Evolutionary conservation across 64 coral and sea anemone species (phyloP).

Genomic region (Astreopora myriophthalma): DNA sequence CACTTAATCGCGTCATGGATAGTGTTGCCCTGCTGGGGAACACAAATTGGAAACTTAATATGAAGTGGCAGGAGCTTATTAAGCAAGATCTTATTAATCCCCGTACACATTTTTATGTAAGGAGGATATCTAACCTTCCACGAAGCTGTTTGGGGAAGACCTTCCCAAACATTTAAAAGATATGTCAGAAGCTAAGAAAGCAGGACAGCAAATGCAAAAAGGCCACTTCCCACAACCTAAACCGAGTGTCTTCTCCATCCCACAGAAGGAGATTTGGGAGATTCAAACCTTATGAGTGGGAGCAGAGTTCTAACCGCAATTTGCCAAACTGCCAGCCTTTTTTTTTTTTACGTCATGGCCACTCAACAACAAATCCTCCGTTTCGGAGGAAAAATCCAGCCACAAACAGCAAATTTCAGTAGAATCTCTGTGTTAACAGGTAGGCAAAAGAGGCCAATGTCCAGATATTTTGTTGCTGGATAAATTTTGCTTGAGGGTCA

Average conservation of each 20-base stretch:
- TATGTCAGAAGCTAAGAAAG: too few relatives aligned
- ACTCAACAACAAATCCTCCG: not conserved
- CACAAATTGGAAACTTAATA: not conserved
- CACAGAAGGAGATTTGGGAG: not conserved
- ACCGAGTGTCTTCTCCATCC: not conserved
- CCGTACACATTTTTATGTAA: constrained; percentile 48
- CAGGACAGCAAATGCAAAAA: too few relatives aligned
- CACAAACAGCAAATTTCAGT: not conserved
- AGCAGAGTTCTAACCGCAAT: not conserved
- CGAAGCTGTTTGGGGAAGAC: constrained; percentile 52
- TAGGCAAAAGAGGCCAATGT: too few relatives aligned
- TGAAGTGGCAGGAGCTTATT: constrained; percentile 11
- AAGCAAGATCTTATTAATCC: constrained; percentile 51
- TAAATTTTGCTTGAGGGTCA: not conserved
- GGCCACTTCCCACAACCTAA: constrained; percentile 32
- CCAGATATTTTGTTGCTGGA: too few relatives aligned
- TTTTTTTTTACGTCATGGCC: constrained; percentile 10
- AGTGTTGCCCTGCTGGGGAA: not conserved
- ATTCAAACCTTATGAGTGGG: constrained; percentile 37
- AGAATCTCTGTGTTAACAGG: not conserved
- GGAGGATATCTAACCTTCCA: not conserved
- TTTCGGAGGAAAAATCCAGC: not conserved
- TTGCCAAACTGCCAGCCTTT: constrained; percentile 19
- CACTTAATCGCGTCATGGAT: not conserved
- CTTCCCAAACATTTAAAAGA: too few relatives aligned